A percentile compares a stretch with the other conserved stretches of the same genome.
Conservation (phyloP, 2,113 vertebrate species). For the Glareola pratincola region DNA sequence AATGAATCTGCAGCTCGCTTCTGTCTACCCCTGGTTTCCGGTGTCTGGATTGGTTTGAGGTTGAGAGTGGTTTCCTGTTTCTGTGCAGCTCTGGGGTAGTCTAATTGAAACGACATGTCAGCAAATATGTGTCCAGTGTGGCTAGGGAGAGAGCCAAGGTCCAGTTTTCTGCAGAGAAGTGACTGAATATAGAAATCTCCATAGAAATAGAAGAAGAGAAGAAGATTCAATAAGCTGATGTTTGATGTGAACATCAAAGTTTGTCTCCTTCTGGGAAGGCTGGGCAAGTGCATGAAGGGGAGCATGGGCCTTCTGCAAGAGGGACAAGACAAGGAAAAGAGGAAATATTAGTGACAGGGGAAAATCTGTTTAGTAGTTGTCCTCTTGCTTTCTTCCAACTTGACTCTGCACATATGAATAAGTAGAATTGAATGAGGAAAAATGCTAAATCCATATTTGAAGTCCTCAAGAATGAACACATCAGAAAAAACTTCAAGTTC, state of each 20-base stretch:
- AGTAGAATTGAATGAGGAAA: neutral
- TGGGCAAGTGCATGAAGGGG: neutral
- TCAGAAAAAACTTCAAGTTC: neutral
- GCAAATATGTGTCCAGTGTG: conserved; percentile 71
- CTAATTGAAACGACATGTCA: conserved; percentile 81
- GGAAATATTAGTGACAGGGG: neutral
- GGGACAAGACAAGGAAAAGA: neutral
- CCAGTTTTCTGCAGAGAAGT: neutral
- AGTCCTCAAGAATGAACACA: neutral
- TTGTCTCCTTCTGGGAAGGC: neutral
- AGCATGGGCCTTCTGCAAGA: neutral
- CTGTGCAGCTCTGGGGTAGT: conserved; percentile 65
- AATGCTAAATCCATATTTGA: neutral
- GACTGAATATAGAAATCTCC: neutral
- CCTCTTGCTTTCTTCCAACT: neutral
- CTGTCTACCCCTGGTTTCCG: conserved; percentile 79
- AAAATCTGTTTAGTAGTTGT: neutral
- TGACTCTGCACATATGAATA: neutral
- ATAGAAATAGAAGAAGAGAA: neutral
- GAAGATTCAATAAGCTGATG: neutral
- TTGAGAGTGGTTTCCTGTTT: conserved; percentile 78
- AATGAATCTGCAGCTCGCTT: conserved; percentile 52
- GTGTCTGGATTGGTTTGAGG: conserved; percentile 79
- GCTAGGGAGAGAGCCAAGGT: conserved; percentile 28
- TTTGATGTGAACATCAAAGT: neutral